These are phyloP conservation scores for Aporrectodea caliginosa DNA, from an alignment of 1,140 invertebrate species.

Conservation along the genomic window DNA sequence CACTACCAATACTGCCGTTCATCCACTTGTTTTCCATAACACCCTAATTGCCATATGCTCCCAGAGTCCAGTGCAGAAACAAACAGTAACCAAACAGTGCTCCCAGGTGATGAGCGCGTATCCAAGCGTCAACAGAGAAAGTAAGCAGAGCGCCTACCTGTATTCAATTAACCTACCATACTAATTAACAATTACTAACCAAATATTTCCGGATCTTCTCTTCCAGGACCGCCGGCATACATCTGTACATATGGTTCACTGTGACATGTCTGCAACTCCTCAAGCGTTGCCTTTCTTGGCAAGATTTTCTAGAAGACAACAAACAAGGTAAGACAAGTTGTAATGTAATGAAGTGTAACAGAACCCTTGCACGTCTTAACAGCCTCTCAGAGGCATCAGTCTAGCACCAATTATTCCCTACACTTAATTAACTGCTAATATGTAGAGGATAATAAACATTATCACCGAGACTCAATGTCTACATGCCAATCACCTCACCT, in stretches of 20 bases:
- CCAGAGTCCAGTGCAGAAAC: no score
- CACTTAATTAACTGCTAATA: neutral
- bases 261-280: conserved; percentile 86
- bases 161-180: no score
- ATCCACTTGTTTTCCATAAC: no score
- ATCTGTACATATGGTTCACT: conserved; percentile 75
- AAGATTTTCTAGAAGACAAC: conserved; percentile 63
- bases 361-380: neutral
- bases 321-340: neutral
- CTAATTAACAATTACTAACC: no score
- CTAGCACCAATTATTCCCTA: neutral
- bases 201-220: conserved; percentile 65
- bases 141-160: no score
- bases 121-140: no score
- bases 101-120: no score
- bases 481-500: neutral
- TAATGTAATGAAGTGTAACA: neutral
- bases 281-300: conserved; percentile 83
- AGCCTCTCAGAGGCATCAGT: neutral
- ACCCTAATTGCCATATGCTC: no score
- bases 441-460: neutral
- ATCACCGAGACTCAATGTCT: neutral
- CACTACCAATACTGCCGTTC: no score
- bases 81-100: no score
- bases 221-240: conserved; percentile 82